phyloP scores from a whole-genome alignment of 2,113 vertebrate genomes.

The Burhinus oedicnemus region DNA sequence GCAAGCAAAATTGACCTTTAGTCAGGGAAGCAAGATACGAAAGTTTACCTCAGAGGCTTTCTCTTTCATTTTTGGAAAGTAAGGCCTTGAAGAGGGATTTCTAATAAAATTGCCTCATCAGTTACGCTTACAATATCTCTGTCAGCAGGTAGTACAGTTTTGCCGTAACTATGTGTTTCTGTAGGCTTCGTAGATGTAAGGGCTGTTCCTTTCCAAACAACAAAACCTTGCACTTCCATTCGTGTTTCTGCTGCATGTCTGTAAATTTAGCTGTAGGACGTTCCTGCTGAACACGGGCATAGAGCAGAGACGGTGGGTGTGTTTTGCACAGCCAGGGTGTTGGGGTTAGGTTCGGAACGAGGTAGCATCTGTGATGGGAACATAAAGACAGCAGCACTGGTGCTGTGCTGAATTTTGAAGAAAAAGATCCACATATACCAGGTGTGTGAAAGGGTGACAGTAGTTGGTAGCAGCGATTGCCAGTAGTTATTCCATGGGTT shows the following conservation, averaged over 20 bases:
- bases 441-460: not conserved
- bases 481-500: not conserved
- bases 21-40: not conserved
- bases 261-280: not conserved
- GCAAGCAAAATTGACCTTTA: not conserved
- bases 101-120: not conserved
- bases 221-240: not conserved
- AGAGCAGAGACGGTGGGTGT: not conserved
- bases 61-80: not conserved
- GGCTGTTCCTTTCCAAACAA: conserved; percentile 20
- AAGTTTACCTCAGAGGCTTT: not conserved
- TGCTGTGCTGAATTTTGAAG: not conserved
- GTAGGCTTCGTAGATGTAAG: conserved; percentile 28
- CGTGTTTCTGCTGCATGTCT: not conserved
- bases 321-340: not conserved
- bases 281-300: not conserved
- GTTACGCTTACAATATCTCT: not conserved
- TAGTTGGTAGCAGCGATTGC: not conserved
- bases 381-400: not conserved
- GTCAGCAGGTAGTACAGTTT: not conserved
- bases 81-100: not conserved
- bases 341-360: not conserved
- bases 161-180: conserved; percentile 11
- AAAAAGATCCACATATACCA: not conserved
- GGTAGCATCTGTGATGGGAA: conserved; percentile 26